A percentile compares a stretch with the other conserved stretches of the same genome.
Evolutionary conservation across 2,113 vertebrate genomes (phyloP).

Genomic region (Sturnus vulgaris): DNA sequence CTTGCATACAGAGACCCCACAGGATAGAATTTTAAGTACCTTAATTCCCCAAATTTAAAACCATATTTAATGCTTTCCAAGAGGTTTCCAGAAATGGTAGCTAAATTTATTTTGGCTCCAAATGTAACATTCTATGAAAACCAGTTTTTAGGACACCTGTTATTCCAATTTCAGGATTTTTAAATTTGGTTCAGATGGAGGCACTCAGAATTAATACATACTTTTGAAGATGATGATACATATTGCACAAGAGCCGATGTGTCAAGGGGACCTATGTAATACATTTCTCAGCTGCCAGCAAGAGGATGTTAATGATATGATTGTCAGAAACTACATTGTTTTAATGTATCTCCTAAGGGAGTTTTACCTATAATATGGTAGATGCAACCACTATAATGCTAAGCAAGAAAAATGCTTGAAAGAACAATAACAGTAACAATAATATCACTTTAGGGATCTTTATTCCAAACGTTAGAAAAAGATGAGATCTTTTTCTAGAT

Average conservation of each 20-base stretch:
- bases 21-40: neutral
- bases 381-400: neutral
- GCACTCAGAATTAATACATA: neutral
- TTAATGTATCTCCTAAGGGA: neutral
- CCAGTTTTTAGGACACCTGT: neutral
- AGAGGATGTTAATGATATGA: neutral
- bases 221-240: neutral
- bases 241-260: constrained; percentile 19
- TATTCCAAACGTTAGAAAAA: neutral
- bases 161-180: neutral
- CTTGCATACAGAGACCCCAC: neutral
- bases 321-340: neutral
- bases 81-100: neutral
- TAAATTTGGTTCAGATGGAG: constrained; percentile 13
- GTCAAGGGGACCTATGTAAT: neutral
- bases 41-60: neutral
- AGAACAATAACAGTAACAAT: neutral
- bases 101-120: neutral
- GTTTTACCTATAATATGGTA: neutral
- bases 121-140: neutral
- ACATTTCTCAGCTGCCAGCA: neutral
- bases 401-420: neutral
- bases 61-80: neutral
- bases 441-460: neutral
- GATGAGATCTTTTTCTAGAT: neutral